These are phyloP conservation scores for Aspidoscelis tigris DNA, from an alignment of 2,113 vertebrate genomes.

Conservation along the genomic window DNA sequence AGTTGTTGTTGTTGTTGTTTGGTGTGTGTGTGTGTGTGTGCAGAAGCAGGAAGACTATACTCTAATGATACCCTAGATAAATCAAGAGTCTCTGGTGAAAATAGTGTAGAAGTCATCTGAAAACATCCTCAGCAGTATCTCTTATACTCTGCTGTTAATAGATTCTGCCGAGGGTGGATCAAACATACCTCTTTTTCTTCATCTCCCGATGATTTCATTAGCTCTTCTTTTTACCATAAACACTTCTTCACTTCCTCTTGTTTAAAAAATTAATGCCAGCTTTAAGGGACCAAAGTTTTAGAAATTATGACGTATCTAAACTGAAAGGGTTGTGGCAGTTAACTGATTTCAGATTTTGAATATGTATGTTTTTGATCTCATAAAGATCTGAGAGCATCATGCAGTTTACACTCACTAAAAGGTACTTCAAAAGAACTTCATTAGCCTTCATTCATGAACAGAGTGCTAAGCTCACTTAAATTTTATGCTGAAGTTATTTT, in stretches of 20 bases:
- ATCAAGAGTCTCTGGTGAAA: not conserved
- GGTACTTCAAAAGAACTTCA: slow-evolving; percentile 53
- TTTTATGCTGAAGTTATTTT: slow-evolving; percentile 33
- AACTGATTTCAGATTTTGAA: slow-evolving; percentile 59
- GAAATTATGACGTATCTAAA: slow-evolving; percentile 63
- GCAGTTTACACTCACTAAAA: slow-evolving; percentile 54
- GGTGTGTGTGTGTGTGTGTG: too few relatives aligned
- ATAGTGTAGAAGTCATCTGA: not conserved
- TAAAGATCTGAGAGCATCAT: slow-evolving; percentile 67
- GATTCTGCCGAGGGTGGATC: not conserved
- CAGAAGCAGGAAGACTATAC: too few relatives aligned
- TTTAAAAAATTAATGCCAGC: slow-evolving; percentile 38
- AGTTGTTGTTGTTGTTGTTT: too few relatives aligned
- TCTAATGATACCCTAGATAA: too few relatives aligned
- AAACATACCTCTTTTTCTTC: not conserved
- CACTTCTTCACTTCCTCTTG: not conserved
- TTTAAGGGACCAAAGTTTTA: slow-evolving; percentile 65
- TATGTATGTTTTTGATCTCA: slow-evolving; percentile 55
- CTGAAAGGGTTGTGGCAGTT: slow-evolving; percentile 60
- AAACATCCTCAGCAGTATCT: not conserved
- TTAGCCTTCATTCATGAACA: slow-evolving; percentile 42
- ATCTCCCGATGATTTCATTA: slow-evolving; percentile 29
- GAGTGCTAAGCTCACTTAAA: slow-evolving; percentile 42
- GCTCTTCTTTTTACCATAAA: slow-evolving; percentile 47
- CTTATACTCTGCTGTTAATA: not conserved